Percentiles rank a stretch among this genome's conserved stretches.
phyloP scores from a whole-genome alignment of 2,888 invertebrate species.

The Tholera decimalis region DNA sequence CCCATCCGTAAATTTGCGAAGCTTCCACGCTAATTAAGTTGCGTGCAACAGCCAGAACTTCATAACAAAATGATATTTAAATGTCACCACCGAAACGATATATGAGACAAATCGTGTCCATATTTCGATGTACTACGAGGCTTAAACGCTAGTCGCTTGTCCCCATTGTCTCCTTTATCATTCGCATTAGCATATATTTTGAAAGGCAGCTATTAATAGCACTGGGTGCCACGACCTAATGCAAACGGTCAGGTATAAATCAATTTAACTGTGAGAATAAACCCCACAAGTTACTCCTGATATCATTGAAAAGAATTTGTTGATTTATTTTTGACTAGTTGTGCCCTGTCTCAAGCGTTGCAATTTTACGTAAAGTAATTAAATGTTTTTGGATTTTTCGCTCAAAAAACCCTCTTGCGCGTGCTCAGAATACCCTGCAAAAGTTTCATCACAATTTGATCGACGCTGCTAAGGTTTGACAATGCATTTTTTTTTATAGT shows the following conservation, averaged over 20 bases:
- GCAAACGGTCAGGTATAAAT: slow-evolving; percentile 58
- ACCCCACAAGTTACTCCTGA: slow-evolving; percentile 16
- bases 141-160: slow-evolving; percentile 44
- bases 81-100: slow-evolving; percentile 15
- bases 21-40: too few relatives aligned
- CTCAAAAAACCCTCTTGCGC: too few relatives aligned
- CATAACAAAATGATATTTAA: slow-evolving; percentile 23
- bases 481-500: too few relatives aligned
- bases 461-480: too few relatives aligned
- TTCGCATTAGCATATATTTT: slow-evolving; percentile 61
- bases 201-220: slow-evolving; percentile 60
- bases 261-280: slow-evolving; percentile 56
- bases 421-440: too few relatives aligned
- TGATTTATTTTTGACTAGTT: too few relatives aligned
- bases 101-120: slow-evolving; percentile 42
- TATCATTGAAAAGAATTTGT: slow-evolving; percentile 2
- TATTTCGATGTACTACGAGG: slow-evolving; percentile 37
- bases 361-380: too few relatives aligned
- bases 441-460: too few relatives aligned
- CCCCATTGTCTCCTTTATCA: slow-evolving; percentile 61
- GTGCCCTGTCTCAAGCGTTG: too few relatives aligned
- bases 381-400: too few relatives aligned
- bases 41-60: too few relatives aligned
- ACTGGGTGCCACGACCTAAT: slow-evolving; percentile 50
- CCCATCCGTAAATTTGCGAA: too few relatives aligned